Base-by-base conservation (phyloP, 2,888 invertebrate genomes). In the Dryobota labecula region DNA sequence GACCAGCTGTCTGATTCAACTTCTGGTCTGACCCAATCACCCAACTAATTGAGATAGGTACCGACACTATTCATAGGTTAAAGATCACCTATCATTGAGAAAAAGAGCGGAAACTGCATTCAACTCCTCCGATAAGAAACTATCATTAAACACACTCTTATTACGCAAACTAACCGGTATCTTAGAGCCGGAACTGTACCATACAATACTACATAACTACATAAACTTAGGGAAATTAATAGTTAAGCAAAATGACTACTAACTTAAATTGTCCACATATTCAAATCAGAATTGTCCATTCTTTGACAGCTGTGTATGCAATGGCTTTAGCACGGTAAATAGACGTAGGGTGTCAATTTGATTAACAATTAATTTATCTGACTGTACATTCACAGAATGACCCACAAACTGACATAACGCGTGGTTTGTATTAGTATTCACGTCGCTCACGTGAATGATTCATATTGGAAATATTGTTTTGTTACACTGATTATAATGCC, bases 391-490 rank as follows among this genome's bases (percentile, higher is more conserved):
- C 13, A 66, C 24, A 2, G 62, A 45, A 49, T 82, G 84, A 83
- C 82, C 84, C 69, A 86, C 83, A 84, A 78, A 83, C 78, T 76
- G 80, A 82, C 78, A 86, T 83, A 69, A 83, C 74, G 75, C 30
- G 3, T 56, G 67, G 65, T 67, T 38, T 61, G 58, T 57, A 79
- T 78, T 85, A 76, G 73, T 83, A 87, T 79, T 70, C 85, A 75
- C 41, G 27, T n/a, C 72, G 66, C 67, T 73, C 64, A 78, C 80
- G 78, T 85, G 79, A 82, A 78, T 82, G 76, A 88, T 69, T 86
- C 79, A 83, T 54, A 57, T 45, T 47, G 38, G 38, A 72, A 71
- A 84, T 77, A 80, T 67, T 58, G 70, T 69, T 61, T 49, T 58
- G 15, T 58, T 33, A 43, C 72, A 62, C 38, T 38, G 76, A 72